Conservation (phyloP, 2,797 vertebrate species). For the Coregonus sp. region DNA sequence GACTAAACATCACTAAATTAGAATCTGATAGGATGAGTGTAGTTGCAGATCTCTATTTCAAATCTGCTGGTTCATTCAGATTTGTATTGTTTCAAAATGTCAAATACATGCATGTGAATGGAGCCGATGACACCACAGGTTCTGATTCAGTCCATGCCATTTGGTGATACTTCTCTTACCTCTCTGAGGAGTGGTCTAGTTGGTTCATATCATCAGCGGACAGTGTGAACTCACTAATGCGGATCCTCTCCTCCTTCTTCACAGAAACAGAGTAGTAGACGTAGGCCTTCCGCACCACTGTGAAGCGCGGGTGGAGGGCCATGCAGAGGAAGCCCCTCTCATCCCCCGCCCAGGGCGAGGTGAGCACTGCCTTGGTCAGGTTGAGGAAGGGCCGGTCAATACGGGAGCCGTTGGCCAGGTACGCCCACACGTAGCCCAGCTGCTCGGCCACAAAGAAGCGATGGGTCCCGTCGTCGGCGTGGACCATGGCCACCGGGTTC, state of each 20-base stretch:
- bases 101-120: background rate
- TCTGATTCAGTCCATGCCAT: background rate
- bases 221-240: constrained; percentile 82
- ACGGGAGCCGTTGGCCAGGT: constrained; percentile 80
- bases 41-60: background rate
- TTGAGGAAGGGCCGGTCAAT: constrained; percentile 83
- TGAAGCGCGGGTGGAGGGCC: constrained; percentile 78
- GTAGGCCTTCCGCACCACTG: constrained; percentile 75
- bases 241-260: constrained; percentile 78
- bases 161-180: constrained; percentile 57
- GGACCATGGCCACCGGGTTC: constrained; percentile 84
- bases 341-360: constrained; percentile 80
- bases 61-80: background rate
- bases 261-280: constrained; percentile 83
- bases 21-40: background rate
- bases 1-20: background rate
- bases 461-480: constrained; percentile 80
- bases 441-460: constrained; percentile 85
- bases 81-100: background rate
- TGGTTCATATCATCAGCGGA: constrained; percentile 76
- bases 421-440: constrained; percentile 82
- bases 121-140: background rate
- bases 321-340: constrained; percentile 85
- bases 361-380: constrained; percentile 78
- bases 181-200: constrained; percentile 81